Conservation (phyloP, 2,888 invertebrate genomes). For the Tupiocoris notatus region DNA sequence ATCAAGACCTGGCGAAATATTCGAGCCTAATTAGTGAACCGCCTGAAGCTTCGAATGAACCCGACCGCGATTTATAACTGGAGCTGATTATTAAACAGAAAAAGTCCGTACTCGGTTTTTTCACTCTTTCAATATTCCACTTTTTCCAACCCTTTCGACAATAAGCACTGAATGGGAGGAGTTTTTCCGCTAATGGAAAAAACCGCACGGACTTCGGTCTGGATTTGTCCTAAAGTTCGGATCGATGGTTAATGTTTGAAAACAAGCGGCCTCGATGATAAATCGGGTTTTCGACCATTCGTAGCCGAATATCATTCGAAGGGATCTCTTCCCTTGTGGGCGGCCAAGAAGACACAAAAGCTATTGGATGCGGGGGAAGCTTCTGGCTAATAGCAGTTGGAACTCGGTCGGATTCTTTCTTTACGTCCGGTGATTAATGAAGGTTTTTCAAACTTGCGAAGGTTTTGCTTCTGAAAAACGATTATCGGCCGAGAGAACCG, state of each 20-base stretch:
- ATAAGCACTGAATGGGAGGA: neutral
- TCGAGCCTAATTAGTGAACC: too few relatives aligned
- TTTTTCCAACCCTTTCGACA: too few relatives aligned
- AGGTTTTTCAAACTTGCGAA: neutral
- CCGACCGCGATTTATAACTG: too few relatives aligned
- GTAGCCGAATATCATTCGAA: neutral
- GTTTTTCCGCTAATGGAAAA: neutral
- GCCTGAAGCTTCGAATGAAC: too few relatives aligned
- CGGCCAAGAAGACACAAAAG: neutral
- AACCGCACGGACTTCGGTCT: neutral
- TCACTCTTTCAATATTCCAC: too few relatives aligned
- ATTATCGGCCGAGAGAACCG: neutral
- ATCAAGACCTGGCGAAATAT: too few relatives aligned
- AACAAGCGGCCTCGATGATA: neutral
- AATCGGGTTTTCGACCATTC: neutral
- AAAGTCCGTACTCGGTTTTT: too few relatives aligned
- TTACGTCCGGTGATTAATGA: conserved; percentile 2
- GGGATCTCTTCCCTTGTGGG: neutral
- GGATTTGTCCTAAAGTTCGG: neutral
- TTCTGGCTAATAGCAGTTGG: conserved; percentile 3
- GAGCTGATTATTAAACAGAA: too few relatives aligned
- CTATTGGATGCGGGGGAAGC: neutral
- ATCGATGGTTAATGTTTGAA: neutral
- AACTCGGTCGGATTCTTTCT: conserved; percentile 8
- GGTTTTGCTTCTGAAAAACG: neutral